Base-by-base conservation (phyloP, 2,888 invertebrate genomes). In the Hydrotaea cyrtoneurina region DNA sequence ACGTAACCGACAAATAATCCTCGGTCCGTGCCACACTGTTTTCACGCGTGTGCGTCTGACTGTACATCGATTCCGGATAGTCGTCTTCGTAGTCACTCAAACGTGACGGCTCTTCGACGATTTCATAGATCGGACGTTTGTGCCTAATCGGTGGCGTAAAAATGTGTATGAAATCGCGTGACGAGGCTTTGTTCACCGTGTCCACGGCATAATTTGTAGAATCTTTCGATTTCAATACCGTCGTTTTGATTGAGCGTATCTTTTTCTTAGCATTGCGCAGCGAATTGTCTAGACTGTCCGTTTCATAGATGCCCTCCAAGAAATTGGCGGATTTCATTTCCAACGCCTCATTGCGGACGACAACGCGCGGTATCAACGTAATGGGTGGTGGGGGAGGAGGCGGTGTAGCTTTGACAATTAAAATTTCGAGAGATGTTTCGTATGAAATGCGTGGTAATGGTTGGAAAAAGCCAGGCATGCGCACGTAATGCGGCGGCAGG, bases 391-490 rank as follows among this genome's bases (percentile, higher is more conserved):
- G 91, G 75, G 92, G 92, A 71, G 90, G 89, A 57, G 90, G 91
- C 46, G 90, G 91, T 53, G 89, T 90, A 55, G 91, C 88, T 88
- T 92, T 92, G 71, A 92, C 87, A 46, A 93, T 88, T 82, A 92
- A 88, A 86, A 93, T 91, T 89, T 93, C 92, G 85, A 93, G 89
- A 77, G 91, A 90, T 53, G 92, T 92, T 88, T 92, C 92, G 82
- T 92, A 93, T 87, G 90, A 89, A 82, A 92, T 90, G 86, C 89
- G 89, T 81, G 92, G 92, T 82, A 92, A 88, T 74, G 92, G 92
- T 90, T 92, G 91, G 87, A 92, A 92, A 81, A 93, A 92, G 88
- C 92, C 92, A 77, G 92, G 92, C 92, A 92, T 92, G 86, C 91
- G 91, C 79, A 90, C 86, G 81, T 88, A 89, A 82, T 91, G 87